Conservation (phyloP, 2,888 invertebrate genomes). For the Drosophila helvetica region DNA sequence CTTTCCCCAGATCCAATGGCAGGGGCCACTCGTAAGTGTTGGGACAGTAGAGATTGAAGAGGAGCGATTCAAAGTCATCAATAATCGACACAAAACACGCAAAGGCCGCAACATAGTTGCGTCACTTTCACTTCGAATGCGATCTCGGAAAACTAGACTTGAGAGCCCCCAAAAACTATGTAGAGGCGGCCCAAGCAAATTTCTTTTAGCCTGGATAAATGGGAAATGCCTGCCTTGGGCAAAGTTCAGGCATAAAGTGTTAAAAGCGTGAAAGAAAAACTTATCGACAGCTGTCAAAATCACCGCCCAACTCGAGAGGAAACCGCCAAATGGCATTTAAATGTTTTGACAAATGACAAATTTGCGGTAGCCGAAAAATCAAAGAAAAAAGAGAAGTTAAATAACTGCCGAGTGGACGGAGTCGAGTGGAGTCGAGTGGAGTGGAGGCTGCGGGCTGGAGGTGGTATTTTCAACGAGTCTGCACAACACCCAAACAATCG, state of each 20-base stretch:
- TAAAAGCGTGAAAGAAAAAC: constrained; percentile 66
- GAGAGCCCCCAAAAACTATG: constrained; percentile 12
- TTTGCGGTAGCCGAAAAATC: constrained; percentile 68
- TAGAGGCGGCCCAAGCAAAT: constrained; percentile 42
- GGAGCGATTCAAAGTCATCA: constrained; percentile 13
- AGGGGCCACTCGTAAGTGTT: neutral
- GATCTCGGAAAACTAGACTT: constrained; percentile 1
- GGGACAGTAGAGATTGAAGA: neutral
- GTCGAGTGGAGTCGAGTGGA: neutral
- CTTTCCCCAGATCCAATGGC: neutral
- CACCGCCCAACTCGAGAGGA: constrained; percentile 30
- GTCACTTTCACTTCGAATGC: constrained; percentile 40
- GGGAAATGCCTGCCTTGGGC: constrained; percentile 43
- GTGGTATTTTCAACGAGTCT: constrained; percentile 45
- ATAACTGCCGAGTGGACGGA: constrained; percentile 29
- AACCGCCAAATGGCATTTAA: constrained; percentile 75
- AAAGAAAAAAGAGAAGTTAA: constrained; percentile 32
- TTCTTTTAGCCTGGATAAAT: constrained; percentile 35
- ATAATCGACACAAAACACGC: constrained; percentile 37
- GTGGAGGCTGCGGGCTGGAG: constrained; percentile 25
- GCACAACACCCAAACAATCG: constrained; percentile 11
- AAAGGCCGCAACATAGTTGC: constrained; percentile 2
- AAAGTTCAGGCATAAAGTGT: constrained; percentile 57
- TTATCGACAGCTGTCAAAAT: constrained; percentile 75
- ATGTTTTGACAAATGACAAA: constrained; percentile 81